phyloP scores from a whole-genome alignment of 2,113 vertebrate species.

The Trematocara variabile region DNA sequence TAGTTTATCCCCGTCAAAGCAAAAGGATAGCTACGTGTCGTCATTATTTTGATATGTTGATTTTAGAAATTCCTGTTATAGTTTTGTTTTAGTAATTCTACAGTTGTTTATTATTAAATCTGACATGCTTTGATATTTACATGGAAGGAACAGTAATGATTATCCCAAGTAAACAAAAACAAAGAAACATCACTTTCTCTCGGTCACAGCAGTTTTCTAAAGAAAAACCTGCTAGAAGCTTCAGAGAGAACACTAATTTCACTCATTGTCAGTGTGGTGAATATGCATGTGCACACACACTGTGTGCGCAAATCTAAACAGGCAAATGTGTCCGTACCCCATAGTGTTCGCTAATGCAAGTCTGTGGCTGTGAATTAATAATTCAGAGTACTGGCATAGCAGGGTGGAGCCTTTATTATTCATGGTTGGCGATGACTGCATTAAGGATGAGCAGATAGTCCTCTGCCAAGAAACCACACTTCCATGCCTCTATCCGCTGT shows the following conservation, averaged over 20 bases:
- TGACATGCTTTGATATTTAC: not conserved
- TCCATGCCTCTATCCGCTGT: not conserved
- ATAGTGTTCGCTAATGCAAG: slow-evolving; percentile 46
- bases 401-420: slow-evolving; percentile 63
- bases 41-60: not conserved
- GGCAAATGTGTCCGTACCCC: not conserved
- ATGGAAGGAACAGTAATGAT: not conserved
- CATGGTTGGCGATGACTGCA: slow-evolving; percentile 51
- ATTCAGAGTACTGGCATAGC: slow-evolving; percentile 48
- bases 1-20: not conserved
- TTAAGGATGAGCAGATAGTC: slow-evolving; percentile 9
- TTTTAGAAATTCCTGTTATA: not conserved
- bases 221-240: not conserved
- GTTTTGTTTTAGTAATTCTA: not conserved
- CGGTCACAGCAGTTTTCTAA: not conserved
- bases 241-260: not conserved
- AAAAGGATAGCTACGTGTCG: not conserved
- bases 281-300: not conserved
- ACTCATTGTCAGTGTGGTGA: not conserved
- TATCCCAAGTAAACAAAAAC: not conserved
- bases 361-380: slow-evolving; percentile 58
- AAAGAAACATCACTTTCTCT: not conserved
- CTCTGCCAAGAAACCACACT: not conserved
- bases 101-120: not conserved
- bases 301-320: not conserved